Evolutionary conservation across 2,113 vertebrate species (phyloP).

Genomic region (Ochotona princeps): DNA sequence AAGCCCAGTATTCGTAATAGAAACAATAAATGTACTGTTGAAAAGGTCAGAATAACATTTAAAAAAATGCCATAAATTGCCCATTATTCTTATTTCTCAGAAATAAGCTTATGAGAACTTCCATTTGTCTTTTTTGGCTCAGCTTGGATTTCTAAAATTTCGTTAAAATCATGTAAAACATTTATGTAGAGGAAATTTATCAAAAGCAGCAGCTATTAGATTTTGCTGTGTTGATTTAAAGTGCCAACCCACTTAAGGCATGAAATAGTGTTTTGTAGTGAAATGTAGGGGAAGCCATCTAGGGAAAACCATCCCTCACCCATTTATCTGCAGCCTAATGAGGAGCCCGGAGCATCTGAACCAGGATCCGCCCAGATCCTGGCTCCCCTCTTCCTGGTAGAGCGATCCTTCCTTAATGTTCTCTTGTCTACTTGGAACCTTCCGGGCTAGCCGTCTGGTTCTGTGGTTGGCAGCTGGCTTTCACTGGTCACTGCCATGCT

Average conservation of each 20-base stretch:
- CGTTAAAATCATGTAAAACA: not conserved
- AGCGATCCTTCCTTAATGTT: not conserved
- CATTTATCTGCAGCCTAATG: not conserved
- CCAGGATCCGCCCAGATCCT: not conserved
- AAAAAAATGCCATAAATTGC: not conserved
- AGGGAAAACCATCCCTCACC: fast-evolving
- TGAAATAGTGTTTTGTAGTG: not conserved
- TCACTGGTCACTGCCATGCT: not conserved
- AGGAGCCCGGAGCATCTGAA: not conserved
- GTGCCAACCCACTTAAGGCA: not conserved
- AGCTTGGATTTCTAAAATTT: not conserved
- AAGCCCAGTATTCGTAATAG: not conserved
- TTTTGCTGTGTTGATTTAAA: not conserved
- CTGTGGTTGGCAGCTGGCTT: not conserved
- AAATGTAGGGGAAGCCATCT: not conserved
- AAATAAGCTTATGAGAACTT: conserved; percentile 18
- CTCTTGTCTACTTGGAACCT: not conserved
- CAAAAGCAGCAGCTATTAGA: not conserved
- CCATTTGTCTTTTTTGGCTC: not conserved
- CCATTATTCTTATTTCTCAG: not conserved
- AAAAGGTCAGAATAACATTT: not conserved
- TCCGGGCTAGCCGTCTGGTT: not conserved
- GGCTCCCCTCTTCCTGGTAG: not conserved
- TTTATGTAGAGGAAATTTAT: not conserved
- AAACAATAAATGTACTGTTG: not conserved